Evolutionary conservation across 2,113 vertebrate species (phyloP).

Genomic region (Chloroceryle aenea): DNA sequence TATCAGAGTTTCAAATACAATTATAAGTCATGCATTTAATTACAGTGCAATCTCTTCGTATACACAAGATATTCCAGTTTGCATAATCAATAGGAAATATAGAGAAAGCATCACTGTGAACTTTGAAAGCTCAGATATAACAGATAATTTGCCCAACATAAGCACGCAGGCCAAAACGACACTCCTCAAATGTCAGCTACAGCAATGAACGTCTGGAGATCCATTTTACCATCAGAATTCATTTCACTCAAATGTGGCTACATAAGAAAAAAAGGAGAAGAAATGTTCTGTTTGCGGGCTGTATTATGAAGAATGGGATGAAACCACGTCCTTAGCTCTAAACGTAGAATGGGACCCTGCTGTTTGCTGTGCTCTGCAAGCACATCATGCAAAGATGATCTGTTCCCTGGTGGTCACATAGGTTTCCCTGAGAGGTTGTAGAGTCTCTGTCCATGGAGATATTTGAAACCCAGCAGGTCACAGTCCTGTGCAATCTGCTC

Average conservation of each 20-base stretch:
- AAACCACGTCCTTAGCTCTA: background rate
- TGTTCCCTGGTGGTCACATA: background rate
- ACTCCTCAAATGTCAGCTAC: background rate
- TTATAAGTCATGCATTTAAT: constrained; percentile 28
- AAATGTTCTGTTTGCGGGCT: background rate
- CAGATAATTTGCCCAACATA: background rate
- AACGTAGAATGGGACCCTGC: background rate
- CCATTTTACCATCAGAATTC: background rate
- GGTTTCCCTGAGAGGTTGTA: background rate
- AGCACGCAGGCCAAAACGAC: background rate
- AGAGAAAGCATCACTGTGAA: background rate
- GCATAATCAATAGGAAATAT: background rate
- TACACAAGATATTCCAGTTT: background rate
- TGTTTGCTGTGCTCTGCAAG: background rate
- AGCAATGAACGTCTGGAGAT: background rate
- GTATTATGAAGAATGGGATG: rapidly evolving
- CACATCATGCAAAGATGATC: background rate
- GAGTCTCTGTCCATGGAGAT: background rate
- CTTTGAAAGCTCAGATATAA: background rate
- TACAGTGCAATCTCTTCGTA: background rate
- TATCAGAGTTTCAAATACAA: background rate
- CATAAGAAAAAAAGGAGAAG: background rate
- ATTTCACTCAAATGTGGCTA: background rate
- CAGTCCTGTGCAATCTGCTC: background rate
- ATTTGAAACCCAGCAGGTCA: background rate